Base-by-base conservation (phyloP, 2,113 vertebrate genomes). In the Hirundichthys speculiger region DNA sequence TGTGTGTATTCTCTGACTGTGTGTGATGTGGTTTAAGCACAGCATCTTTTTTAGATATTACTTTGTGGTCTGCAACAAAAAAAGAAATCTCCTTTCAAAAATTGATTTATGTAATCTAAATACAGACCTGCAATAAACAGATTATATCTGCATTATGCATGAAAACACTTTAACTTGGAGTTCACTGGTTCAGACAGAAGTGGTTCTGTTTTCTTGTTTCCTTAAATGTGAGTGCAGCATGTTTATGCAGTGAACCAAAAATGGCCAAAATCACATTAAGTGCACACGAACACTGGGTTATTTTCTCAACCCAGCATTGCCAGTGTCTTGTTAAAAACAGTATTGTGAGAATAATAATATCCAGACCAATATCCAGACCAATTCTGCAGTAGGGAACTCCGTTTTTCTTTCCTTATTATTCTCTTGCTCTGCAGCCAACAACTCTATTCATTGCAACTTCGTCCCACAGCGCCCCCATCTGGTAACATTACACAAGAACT, bases 61-160 rank as follows among this genome's bases (percentile, higher is more conserved):
- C 48, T 66, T 59, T 64, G 50, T 72, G 43, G 64, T 62, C 18
- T 18, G 19, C 43, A 22, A 13, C 43, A 50, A 22, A 61, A 15
- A 69, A 79, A 62, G 46, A 24, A 30, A 58, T 73, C 64, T 64
- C 65, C 74, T 79, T 79, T 74, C 66, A 71, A 71, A 80, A 57
- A 77, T 64, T 49, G 57, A 77, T 64, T 49, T 65, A 64, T 82
- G 47, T 74, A 30, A 79, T 75, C 21, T 77, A 64, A 80, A 84
- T 76, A 75, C 73, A 61, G 25, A 67, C 56, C 78, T 68, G 69
- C 51, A 72, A 51, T 70, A 62, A 75, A 50, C 60, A 70, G 51
- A 64, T 72, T 77, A 58, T 59, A 38, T 78, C 55, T 81, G 66
- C 65, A 79, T 76, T 76, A 77, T 75, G 46, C 69, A 79, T 79